A percentile compares a stretch with the other conserved stretches of the same genome.
phyloP scores from a whole-genome alignment of 1,140 invertebrate genomes.

The Vollenhovia emeryi region DNA sequence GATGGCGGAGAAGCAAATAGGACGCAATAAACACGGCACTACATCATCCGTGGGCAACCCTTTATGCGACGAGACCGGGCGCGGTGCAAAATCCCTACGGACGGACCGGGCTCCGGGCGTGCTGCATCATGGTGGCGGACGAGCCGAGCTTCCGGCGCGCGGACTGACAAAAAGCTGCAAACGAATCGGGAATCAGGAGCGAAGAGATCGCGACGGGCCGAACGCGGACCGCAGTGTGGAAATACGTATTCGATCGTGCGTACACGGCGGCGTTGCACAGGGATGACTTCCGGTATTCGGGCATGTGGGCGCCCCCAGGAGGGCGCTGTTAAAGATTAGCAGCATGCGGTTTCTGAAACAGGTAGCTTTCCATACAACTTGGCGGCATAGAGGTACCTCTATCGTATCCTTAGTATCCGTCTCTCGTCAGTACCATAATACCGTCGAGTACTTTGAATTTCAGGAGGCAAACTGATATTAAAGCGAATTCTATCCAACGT shows the following conservation, averaged over 20 bases:
- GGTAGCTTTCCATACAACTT: neutral
- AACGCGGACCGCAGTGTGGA: neutral
- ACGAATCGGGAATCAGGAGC: constrained; percentile 32
- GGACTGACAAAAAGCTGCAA: constrained; percentile 42
- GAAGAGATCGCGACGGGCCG: constrained; percentile 6
- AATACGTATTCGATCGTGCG: constrained; percentile 27
- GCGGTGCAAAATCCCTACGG: constrained; percentile 62
- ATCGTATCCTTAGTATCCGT: neutral
- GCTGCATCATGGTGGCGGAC: constrained; percentile 38
- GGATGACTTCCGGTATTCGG: constrained; percentile 28
- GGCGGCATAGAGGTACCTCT: neutral
- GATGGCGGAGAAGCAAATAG: constrained; percentile 76
- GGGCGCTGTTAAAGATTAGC: constrained; percentile 22
- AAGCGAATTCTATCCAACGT: neutral
- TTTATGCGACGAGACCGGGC: constrained; percentile 71
- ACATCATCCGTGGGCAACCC: constrained; percentile 76
- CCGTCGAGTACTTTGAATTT: neutral
- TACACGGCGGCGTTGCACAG: neutral
- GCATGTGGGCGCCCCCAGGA: constrained; percentile 16
- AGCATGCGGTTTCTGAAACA: constrained; percentile 21
- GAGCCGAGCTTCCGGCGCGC: constrained; percentile 9
- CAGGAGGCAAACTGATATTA: neutral
- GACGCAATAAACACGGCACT: constrained; percentile 79
- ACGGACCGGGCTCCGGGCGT: constrained; percentile 48
- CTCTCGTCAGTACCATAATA: neutral